Evolutionary conservation across 2,888 invertebrate species (phyloP).

Genomic region (Mythimna pallens): DNA sequence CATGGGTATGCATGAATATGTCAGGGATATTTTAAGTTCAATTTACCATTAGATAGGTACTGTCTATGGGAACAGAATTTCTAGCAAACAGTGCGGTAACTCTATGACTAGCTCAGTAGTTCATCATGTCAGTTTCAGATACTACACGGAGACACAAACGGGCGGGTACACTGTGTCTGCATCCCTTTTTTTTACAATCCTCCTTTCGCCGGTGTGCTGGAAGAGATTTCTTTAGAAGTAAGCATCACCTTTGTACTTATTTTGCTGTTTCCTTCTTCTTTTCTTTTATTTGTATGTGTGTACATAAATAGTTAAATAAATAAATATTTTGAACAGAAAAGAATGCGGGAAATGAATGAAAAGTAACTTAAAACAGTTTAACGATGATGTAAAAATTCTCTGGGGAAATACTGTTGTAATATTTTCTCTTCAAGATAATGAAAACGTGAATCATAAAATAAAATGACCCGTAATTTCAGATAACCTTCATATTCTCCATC

Average conservation of each 20-base stretch:
- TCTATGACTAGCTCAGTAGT: too few relatives aligned
- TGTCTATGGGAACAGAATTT: not conserved
- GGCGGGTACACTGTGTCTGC: too few relatives aligned
- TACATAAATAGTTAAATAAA: too few relatives aligned
- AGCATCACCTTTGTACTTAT: too few relatives aligned
- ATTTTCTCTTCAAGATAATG: constrained; percentile 40
- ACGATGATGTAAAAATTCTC: constrained; percentile 3
- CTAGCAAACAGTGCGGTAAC: not conserved
- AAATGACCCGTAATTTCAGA: constrained; percentile 46
- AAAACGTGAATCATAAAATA: constrained; percentile 52
- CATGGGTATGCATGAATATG: not conserved
- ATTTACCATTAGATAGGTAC: not conserved
- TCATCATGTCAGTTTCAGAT: too few relatives aligned
- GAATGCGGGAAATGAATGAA: not conserved
- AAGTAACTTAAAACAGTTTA: constrained; percentile 10
- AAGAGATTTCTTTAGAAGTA: too few relatives aligned
- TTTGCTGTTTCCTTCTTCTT: too few relatives aligned
- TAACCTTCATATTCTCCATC: constrained; percentile 45
- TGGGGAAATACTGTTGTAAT: constrained; percentile 31
- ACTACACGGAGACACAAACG: not conserved
- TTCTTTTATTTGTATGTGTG: too few relatives aligned
- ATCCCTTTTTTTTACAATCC: too few relatives aligned
- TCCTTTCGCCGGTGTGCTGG: too few relatives aligned
- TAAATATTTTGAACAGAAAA: constrained; percentile 3
- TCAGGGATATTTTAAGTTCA: not conserved